Evolutionary conservation across 2,797 vertebrate genomes (phyloP).

Genomic region (Brotula barbata): DNA sequence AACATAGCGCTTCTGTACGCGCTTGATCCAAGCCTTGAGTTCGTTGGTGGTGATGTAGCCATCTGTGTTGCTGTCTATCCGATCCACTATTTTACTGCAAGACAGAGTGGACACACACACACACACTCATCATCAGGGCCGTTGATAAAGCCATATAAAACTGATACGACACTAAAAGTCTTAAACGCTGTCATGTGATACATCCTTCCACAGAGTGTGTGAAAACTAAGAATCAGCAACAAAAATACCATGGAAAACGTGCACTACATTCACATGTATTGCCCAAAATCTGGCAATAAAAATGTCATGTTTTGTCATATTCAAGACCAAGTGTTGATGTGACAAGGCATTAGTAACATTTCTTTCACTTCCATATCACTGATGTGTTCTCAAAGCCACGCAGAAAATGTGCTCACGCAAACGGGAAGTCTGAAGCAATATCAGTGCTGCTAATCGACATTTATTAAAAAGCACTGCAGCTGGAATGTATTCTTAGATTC

Average conservation of each 20-base stretch:
- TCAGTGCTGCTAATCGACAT: too few species aligned
- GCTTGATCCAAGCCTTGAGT: constrained; percentile 93
- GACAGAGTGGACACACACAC: constrained; percentile 12
- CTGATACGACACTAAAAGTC: too few species aligned
- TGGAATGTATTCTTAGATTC: constrained; percentile 61
- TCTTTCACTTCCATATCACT: too few species aligned
- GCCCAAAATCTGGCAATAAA: neutral
- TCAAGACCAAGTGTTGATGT: too few species aligned
- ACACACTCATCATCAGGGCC: neutral
- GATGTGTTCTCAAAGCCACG: too few species aligned
- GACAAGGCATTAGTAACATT: too few species aligned
- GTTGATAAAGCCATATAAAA: neutral
- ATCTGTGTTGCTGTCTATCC: constrained; percentile 87
- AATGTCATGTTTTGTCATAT: neutral
- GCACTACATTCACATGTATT: neutral
- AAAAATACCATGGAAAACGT: too few species aligned
- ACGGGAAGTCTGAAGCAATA: too few species aligned
- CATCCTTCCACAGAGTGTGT: too few species aligned
- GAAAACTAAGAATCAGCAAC: too few species aligned
- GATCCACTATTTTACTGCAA: constrained; percentile 91
- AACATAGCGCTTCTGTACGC: constrained; percentile 96
- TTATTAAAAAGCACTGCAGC: constrained; percentile 20
- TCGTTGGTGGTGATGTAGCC: constrained; percentile 88
- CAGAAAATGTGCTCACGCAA: too few species aligned
- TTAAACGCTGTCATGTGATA: too few species aligned